Evolutionary conservation across 2,797 vertebrate species (phyloP).

Genomic region (Harpagifer antarcticus): DNA sequence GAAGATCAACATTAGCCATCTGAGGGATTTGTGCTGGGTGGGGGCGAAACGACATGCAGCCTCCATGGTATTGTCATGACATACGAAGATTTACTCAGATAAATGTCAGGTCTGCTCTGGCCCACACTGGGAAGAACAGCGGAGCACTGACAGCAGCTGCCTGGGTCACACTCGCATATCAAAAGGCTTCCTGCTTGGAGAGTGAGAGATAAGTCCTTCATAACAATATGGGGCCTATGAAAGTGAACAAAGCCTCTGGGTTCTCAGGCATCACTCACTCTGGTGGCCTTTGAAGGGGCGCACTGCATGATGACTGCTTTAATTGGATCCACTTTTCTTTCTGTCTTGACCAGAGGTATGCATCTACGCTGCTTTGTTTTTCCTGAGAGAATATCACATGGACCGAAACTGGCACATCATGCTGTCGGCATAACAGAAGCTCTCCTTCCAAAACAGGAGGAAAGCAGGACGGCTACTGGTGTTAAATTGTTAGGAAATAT

Average conservation of each 20-base stretch:
- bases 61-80: conserved; percentile 65
- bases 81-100: conserved; percentile 67
- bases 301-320: conserved; percentile 28
- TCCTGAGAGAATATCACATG: conserved; percentile 31
- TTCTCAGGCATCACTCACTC: conserved; percentile 25
- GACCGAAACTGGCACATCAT: conserved; percentile 8
- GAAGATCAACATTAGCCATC: conserved; percentile 36
- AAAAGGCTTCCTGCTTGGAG: conserved; percentile 61
- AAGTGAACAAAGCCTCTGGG: conserved; percentile 37
- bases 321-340: conserved; percentile 39
- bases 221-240: conserved; percentile 41
- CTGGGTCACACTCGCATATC: conserved; percentile 54
- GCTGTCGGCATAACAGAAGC: conserved; percentile 22
- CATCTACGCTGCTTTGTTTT: conserved; percentile 5
- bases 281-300: conserved; percentile 16
- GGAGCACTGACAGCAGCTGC: conserved; percentile 50
- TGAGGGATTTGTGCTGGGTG: conserved; percentile 25
- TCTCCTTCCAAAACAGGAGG: conserved; percentile 4
- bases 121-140: conserved; percentile 48
- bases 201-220: conserved; percentile 57
- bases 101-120: conserved; percentile 66
- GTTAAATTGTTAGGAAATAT: conserved; percentile 47
- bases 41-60: conserved; percentile 31
- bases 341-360: conserved; percentile 14
- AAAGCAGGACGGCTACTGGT: conserved; percentile 19